Base-by-base conservation (phyloP, 2,113 vertebrate species). In the Callionymus lyra region DNA sequence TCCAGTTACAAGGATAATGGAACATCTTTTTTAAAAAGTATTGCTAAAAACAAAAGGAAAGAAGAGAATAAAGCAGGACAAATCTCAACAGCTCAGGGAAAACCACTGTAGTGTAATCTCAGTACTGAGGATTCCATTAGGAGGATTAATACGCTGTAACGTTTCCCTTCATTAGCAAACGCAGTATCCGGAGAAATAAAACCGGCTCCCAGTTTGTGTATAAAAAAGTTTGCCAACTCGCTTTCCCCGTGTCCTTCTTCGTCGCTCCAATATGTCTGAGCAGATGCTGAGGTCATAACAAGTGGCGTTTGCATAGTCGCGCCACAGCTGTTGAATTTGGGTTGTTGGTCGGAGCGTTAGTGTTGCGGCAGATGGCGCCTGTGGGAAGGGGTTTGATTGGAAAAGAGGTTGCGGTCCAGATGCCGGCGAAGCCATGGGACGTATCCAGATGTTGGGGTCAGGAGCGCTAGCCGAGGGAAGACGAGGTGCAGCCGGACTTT, bases 221-320 rank as follows among this genome's bases (percentile, higher is more conserved):
- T n/a, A 27, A 27, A 27, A 69, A 69, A 65, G 50, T 79, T 32
- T 47, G 62, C 56, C 68, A 57, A 51, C 58, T 73, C 27, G 13
- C 41, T 66, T 77, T 73, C 39, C 38, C 58, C 10, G 53, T 18
- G 68, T 72, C 78, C 77, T 79, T 74, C 65, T 67, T 60, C 47
- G 59, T 40, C 57, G 1, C 31, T 72, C 59, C 70, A 76, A 66
- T 71, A 72, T 63, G 63, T 55, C 50, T 38, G 63, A 72, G 72
- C 81, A 84, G 77, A 77, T 86, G 82, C 67, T 56, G 65, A 47
- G 80, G 71, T 81, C 74, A 66, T n/a, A 55, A 45, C 57, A 16
- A 72, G 61, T 45, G 68, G 54, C 47, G 34, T 40, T 44, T 35
- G 61, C 62, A 69, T 27, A 50, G 72, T 65, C 72, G 70, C 74